These are phyloP conservation scores for Characodon lateralis DNA, from an alignment of 2,797 vertebrate species.

Conservation along the genomic window DNA sequence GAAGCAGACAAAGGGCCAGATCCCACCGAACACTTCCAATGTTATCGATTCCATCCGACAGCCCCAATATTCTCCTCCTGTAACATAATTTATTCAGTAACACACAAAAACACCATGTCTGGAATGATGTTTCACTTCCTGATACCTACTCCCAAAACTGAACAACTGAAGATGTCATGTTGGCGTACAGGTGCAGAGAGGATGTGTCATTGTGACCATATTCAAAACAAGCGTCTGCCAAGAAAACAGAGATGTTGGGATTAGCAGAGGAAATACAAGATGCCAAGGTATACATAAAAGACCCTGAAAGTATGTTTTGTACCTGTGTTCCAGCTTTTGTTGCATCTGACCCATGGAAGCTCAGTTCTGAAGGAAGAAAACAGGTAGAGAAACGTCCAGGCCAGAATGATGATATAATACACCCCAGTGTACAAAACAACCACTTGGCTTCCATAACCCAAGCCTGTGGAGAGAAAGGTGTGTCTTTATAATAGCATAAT, in stretches of 20 bases:
- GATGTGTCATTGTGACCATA: constrained; percentile 81
- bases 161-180: constrained; percentile 78
- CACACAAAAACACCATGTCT: background rate
- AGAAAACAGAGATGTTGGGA: constrained; percentile 8
- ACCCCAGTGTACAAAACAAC: constrained; percentile 79
- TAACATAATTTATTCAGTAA: constrained; percentile 8
- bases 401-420: constrained; percentile 84
- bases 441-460: constrained; percentile 82
- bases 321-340: constrained; percentile 85
- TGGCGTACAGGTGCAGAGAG: constrained; percentile 48
- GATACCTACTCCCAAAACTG: constrained; percentile 87
- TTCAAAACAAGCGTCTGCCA: constrained; percentile 83
- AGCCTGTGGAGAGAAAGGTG: constrained; percentile 61
- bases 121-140: background rate
- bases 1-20: constrained; percentile 88
- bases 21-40: constrained; percentile 92
- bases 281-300: background rate
- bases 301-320: background rate
- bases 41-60: constrained; percentile 91
- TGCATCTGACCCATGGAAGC: constrained; percentile 82
- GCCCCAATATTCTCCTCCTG: constrained; percentile 90
- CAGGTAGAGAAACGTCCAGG: constrained; percentile 82
- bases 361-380: constrained; percentile 79
- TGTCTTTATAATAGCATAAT: background rate
- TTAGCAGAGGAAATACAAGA: background rate